These are phyloP conservation scores for Melanchra persicariae DNA, from an alignment of 2,888 invertebrate species.

Conservation along the genomic window DNA sequence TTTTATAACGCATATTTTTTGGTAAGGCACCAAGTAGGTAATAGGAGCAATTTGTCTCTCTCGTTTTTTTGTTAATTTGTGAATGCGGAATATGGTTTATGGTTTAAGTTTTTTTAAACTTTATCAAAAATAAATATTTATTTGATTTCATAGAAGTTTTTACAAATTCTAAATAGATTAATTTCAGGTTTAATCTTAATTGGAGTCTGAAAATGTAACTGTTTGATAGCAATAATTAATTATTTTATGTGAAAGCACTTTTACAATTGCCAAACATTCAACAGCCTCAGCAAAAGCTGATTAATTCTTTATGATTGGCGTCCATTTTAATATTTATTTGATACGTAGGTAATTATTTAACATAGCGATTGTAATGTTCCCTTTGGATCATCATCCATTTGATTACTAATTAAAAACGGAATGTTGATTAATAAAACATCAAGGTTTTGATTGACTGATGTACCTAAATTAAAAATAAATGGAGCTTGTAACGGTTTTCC, in stretches of 20 bases:
- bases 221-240: too few relatives aligned
- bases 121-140: too few relatives aligned
- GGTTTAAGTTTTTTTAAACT: too few relatives aligned
- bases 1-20: too few relatives aligned
- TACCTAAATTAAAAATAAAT: constrained; percentile 44
- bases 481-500: not conserved
- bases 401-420: constrained; percentile 51
- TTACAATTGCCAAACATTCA: not conserved
- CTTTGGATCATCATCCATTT: constrained; percentile 55
- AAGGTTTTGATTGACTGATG: constrained; percentile 36
- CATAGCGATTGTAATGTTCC: constrained; percentile 23
- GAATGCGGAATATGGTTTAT: too few relatives aligned
- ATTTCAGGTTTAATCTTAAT: too few relatives aligned
- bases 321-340: constrained; percentile 41
- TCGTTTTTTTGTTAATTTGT: too few relatives aligned
- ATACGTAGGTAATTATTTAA: constrained; percentile 33
- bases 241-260: not conserved
- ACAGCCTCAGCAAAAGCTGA: not conserved
- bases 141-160: too few relatives aligned
- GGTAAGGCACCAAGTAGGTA: too few relatives aligned
- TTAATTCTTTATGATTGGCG: constrained; percentile 9
- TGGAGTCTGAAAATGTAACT: too few relatives aligned
- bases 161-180: too few relatives aligned
- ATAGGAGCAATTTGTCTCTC: too few relatives aligned
- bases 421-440: constrained; percentile 40